Conservation (phyloP, 2,113 vertebrate species). For the Petromus typicus region DNA sequence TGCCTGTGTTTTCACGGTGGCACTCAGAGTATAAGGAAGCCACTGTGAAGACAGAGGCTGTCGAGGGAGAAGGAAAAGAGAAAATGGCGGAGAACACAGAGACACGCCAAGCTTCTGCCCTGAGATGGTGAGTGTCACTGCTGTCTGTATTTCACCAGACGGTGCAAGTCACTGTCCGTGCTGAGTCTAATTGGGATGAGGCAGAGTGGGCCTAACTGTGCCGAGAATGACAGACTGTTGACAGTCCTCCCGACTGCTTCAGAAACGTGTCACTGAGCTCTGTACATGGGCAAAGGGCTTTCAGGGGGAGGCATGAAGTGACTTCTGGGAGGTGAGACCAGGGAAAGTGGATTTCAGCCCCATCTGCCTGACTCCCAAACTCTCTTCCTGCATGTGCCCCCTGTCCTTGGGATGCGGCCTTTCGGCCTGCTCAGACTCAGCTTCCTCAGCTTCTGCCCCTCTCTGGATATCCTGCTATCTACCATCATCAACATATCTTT, state of each 20-base stretch:
- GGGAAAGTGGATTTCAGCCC: not conserved
- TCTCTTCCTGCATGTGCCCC: not conserved
- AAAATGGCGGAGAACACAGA: not conserved
- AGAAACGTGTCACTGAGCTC: not conserved
- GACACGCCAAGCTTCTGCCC: not conserved
- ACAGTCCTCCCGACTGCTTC: not conserved
- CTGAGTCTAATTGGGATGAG: not conserved
- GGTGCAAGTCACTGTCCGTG: not conserved
- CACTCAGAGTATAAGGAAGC: not conserved
- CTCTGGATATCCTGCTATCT: not conserved
- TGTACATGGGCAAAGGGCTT: not conserved
- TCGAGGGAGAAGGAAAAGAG: not conserved
- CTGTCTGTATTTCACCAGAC: not conserved
- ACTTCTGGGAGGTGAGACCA: not conserved
- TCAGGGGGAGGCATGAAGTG: not conserved
- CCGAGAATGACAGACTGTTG: not conserved
- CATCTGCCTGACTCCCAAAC: not conserved
- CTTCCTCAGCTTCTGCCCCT: not conserved
- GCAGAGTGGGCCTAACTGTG: not conserved
- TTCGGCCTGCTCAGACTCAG: not conserved
- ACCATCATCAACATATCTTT: not conserved
- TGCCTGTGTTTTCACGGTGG: not conserved
- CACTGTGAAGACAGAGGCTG: not conserved
- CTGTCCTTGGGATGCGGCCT: not conserved
- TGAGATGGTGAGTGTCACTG: not conserved